phyloP scores from a whole-genome alignment of 2,113 vertebrate species.

The Pagrus major region DNA sequence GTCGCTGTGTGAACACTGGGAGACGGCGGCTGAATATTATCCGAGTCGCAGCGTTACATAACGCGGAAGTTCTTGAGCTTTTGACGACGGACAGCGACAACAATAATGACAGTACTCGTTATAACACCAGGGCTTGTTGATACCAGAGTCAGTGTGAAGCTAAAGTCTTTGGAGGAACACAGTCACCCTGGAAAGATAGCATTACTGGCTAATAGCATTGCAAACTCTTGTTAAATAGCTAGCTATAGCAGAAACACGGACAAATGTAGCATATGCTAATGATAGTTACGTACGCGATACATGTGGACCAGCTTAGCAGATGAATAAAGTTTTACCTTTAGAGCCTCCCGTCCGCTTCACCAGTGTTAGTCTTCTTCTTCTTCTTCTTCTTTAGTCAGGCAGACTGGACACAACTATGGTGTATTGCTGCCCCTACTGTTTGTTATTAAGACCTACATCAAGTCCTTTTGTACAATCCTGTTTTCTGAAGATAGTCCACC shows the following conservation, averaged over 20 bases:
- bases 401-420: no score
- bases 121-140: not conserved
- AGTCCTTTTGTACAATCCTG: no score
- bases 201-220: not conserved
- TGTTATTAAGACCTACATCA: no score
- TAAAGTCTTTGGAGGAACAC: not conserved
- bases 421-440: no score
- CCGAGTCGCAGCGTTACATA: not conserved
- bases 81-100: not conserved
- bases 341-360: not conserved
- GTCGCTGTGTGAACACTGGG: no score
- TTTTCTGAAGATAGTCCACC: no score
- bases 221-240: not conserved
- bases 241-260: not conserved
- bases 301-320: accelerated
- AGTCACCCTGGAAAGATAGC: not conserved
- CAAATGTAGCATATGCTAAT: not conserved
- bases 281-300: not conserved
- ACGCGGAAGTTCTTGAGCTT: not conserved
- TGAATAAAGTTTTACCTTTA: slow-evolving; percentile 6
- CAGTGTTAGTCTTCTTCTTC: no score
- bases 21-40: no score
- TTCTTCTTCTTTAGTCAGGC: no score
- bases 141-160: not conserved
- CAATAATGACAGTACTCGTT: not conserved